Base-by-base conservation (phyloP, 2,888 invertebrate genomes). In the Ypsolopha scabrella region DNA sequence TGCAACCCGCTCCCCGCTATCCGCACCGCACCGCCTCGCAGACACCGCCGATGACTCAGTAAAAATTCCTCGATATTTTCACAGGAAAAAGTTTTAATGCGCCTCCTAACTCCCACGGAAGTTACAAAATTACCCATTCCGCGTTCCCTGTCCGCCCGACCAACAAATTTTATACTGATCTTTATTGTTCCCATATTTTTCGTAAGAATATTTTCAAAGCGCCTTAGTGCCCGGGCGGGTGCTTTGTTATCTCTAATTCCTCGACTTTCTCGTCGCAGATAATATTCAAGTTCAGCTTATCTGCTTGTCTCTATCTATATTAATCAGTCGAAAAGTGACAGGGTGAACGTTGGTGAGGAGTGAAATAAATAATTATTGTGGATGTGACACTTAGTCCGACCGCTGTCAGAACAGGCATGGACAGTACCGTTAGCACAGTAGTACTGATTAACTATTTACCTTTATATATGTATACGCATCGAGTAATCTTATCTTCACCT, bases 241-340 rank as follows among this genome's bases (percentile, higher is more conserved):
- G 57, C 64, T 67, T 68, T 72, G 69, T 72, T 74, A 72, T 71
- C 65, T 64, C 58, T 62, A 61, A 62, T 64, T 66, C 4, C 24
- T 24, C 57, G 10, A 35, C 36, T 36, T 24, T 24, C n/a, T 24
- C 24, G 2, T 24, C 24, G 2, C 39, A 39, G 10, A 39, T 39
- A 10, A 39, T 39, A 6, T 39, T 39, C 39, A 6, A 39, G 39
- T 39, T 39, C 11, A 9, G 11, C 9, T 39, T 39, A 39, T 39
- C 39, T 39, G 39, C 6, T 39, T 39, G 6, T 39, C 10, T 39
- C 4, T 24, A 9, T 39, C 9, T 6, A 39, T 11, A 11, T n/a
- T n/a, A 11, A 10, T 11, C 39, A 11, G 11, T 39, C n/a, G 39
- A 39, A 6, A 11, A 11, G 39, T 10, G 10, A 39, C 24, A 24